Evolutionary conservation across 2,888 invertebrate species (phyloP).

Genomic region (Actias luna): DNA sequence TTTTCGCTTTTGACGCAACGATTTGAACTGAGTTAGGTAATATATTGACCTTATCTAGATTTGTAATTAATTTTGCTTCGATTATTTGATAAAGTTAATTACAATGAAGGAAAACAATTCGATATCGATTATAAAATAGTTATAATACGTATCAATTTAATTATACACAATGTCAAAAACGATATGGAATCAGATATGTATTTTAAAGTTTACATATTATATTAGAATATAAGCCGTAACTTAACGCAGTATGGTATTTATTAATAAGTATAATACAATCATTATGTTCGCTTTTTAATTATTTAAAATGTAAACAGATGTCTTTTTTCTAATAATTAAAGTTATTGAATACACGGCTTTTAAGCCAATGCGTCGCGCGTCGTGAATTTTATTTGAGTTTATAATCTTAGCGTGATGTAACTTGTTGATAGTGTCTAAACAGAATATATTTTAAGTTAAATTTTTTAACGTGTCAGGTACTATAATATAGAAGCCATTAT

Average conservation of each 20-base stretch:
- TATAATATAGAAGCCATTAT: no score
- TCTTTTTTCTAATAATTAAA: no score
- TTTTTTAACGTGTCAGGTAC: no score
- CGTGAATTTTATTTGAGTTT: no score
- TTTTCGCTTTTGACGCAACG: slow-evolving; percentile 34
- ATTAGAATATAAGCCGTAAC: background rate
- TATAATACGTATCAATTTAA: background rate
- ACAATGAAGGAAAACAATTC: slow-evolving; percentile 25
- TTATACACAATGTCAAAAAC: background rate
- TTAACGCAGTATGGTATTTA: background rate
- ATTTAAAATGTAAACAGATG: no score
- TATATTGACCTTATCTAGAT: slow-evolving; percentile 72
- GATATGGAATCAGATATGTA: background rate
- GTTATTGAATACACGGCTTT: no score
- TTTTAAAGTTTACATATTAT: no score
- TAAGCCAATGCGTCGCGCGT: no score
- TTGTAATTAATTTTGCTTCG: slow-evolving; percentile 64
- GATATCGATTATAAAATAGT: background rate
- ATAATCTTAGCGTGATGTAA: no score
- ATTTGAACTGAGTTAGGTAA: slow-evolving; percentile 27
- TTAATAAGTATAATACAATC: background rate
- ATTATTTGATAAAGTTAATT: slow-evolving; percentile 49
- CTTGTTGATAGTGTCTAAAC: no score
- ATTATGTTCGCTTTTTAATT: no score
- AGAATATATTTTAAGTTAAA: no score